These are phyloP conservation scores for Rhinogobius similis DNA, from an alignment of 2,113 vertebrate species.

Conservation along the genomic window DNA sequence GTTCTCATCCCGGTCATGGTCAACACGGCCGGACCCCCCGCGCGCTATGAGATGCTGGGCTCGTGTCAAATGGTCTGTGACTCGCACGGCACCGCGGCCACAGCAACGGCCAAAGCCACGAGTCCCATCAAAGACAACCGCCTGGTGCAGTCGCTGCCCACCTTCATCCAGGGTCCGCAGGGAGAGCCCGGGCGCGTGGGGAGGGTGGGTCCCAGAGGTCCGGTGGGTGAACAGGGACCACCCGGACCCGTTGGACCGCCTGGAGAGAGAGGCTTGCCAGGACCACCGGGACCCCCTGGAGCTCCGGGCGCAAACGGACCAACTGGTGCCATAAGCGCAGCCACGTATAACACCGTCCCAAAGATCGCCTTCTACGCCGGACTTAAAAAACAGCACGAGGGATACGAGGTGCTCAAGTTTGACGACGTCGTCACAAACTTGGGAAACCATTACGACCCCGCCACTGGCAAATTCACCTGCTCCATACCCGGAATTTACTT, in stretches of 20 bases:
- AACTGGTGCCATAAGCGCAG: conserved; percentile 90
- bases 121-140: conserved; percentile 84
- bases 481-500: conserved; percentile 97
- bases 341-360: conserved; percentile 94
- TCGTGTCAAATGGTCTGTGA: conserved; percentile 98
- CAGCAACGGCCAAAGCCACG: conserved; percentile 83
- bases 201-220: conserved; percentile 87
- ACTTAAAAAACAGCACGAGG: conserved; percentile 94
- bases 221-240: conserved; percentile 86
- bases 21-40: conserved; percentile 89
- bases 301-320: conserved; percentile 80
- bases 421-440: conserved; percentile 98
- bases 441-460: conserved; percentile 94
- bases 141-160: conserved; percentile 90
- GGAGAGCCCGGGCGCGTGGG: conserved; percentile 90
- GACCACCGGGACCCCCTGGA: conserved; percentile 86
- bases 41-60: conserved; percentile 95
- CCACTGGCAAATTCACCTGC: conserved; percentile 93
- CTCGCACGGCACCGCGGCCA: conserved; percentile 86
- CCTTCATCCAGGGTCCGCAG: conserved; percentile 91
- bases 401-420: conserved; percentile 95
- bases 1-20: conserved; percentile 96
- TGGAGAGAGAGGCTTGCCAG: conserved; percentile 85
- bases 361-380: conserved; percentile 97
- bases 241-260: conserved; percentile 88